phyloP scores from a whole-genome alignment of 2,797 vertebrate genomes.

The Meriones psammophilus region DNA sequence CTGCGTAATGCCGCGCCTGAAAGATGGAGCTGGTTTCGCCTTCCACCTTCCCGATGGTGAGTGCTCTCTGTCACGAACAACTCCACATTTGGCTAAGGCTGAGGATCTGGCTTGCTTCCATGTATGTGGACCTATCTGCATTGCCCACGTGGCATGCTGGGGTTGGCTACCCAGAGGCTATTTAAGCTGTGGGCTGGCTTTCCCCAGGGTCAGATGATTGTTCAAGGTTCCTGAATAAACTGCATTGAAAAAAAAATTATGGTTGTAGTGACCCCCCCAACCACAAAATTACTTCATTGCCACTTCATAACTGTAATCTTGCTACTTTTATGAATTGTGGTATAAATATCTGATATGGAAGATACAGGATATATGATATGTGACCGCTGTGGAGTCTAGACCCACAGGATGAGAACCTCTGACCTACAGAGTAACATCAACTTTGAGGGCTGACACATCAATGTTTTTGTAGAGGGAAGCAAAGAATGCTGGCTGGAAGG shows the following conservation, averaged over 20 bases:
- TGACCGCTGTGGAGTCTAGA: background rate
- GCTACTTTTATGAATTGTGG: background rate
- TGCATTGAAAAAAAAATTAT: background rate
- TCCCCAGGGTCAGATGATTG: too few relatives aligned
- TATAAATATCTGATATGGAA: background rate
- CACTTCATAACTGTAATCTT: background rate
- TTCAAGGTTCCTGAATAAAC: too few relatives aligned
- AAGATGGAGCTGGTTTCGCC: too few relatives aligned
- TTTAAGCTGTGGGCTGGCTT: too few relatives aligned
- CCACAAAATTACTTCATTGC: background rate
- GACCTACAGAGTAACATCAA: background rate
- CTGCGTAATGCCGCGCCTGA: too few relatives aligned
- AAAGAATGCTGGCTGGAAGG: background rate
- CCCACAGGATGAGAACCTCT: background rate
- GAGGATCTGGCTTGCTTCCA: too few relatives aligned
- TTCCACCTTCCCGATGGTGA: too few relatives aligned
- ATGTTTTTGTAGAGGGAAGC: background rate
- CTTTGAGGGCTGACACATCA: background rate
- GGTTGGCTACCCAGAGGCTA: too few relatives aligned
- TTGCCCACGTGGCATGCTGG: too few relatives aligned
- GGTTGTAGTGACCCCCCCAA: background rate
- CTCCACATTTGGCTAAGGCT: too few relatives aligned
- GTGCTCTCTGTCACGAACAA: too few relatives aligned
- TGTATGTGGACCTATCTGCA: too few relatives aligned
- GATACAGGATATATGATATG: background rate